Evolutionary conservation across 2,797 vertebrate genomes (phyloP).

Genomic region (Poeciliopsis turneri): DNA sequence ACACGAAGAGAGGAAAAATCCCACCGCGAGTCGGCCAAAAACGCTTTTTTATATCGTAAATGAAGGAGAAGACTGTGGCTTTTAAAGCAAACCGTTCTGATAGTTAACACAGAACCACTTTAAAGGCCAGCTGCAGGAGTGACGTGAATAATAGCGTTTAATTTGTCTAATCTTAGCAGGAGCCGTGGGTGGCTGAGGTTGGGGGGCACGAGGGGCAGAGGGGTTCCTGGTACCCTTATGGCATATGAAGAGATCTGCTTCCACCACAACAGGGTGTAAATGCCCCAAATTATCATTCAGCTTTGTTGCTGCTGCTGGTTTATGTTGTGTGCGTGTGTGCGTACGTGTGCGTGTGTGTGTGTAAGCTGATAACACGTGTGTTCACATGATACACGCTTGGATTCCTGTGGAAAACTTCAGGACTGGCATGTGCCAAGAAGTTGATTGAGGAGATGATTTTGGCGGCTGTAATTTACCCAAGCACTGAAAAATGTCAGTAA

Average conservation of each 20-base stretch:
- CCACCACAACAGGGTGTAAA: slow-evolving; percentile 72
- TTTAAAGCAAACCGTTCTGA: slow-evolving; percentile 82
- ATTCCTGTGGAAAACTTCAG: slow-evolving; percentile 50
- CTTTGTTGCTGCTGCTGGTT: slow-evolving; percentile 70
- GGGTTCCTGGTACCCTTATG: slow-evolving; percentile 61
- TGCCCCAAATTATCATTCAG: slow-evolving; percentile 64
- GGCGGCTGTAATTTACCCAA: slow-evolving; percentile 69
- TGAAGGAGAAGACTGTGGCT: slow-evolving; percentile 80
- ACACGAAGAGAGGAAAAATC: slow-evolving; percentile 57
- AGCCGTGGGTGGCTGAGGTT: slow-evolving; percentile 68
- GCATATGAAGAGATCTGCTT: slow-evolving; percentile 70
- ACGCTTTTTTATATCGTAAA: slow-evolving; percentile 77
- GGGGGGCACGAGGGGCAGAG: slow-evolving; percentile 46
- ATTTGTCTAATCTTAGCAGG: slow-evolving; percentile 85
- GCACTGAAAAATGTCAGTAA: slow-evolving; percentile 70
- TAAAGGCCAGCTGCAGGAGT: slow-evolving; percentile 81
- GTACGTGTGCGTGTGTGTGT: slow-evolving; percentile 27
- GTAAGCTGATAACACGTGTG: slow-evolving; percentile 65
- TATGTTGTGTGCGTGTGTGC: slow-evolving; percentile 27
- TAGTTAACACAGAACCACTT: slow-evolving; percentile 83
- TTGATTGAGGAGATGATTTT: slow-evolving; percentile 66
- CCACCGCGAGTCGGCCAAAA: slow-evolving; percentile 61
- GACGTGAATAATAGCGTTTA: slow-evolving; percentile 83
- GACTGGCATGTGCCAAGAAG: slow-evolving; percentile 51
- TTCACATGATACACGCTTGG: slow-evolving; percentile 27